Evolutionary conservation across 2,797 vertebrate genomes (phyloP), one percentile per base, ranked within the genome.

Genomic region (Arrhamphus sclerolepis): DNA sequence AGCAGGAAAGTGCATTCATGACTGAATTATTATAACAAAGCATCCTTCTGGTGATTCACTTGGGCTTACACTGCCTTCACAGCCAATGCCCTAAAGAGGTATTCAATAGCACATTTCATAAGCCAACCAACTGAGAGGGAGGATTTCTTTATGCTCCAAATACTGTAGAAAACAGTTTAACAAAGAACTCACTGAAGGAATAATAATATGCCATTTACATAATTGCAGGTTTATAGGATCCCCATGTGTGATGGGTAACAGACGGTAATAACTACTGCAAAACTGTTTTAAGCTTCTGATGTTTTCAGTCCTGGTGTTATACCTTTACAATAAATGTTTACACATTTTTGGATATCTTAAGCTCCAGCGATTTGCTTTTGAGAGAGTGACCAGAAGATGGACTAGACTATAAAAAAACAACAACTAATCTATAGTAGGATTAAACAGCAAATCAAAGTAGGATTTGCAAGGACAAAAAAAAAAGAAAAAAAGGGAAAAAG

Each of bases 151-250:
- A 41, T 48, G 40, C 22, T 66, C 29, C 34, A 21, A 65, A 62
- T 72, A 20, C 42, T 19, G 2, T 19, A 70, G 53, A 75, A 71
- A 84, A 80, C 62, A 62, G 62, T 74, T 65, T 29, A 72, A 55
- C 28, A 55, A 21, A 46, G 40, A 26, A 46, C 53, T 66, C 41
- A 42, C 14, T 62, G 44, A 66, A 61, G 46, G 47, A 67, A 67
- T 64, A 66, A 59, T 34, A 28, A 70, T 53, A 43, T 6, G 11
- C 13, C 3, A 38, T 38, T 38, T 38, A 38, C 56, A 70, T 59
- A 28, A 77, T 63, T 65, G 34, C 41, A 58, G 62, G 58, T 70
- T 80, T 65, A 81, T 20, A 47, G 49, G 57, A 76, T 38, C 34
- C 14, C 11, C 0, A 2, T 59, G 34, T 58, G 56, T 46, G 58